Evolutionary conservation across 2,797 vertebrate genomes (phyloP), one percentile per base, ranked within the genome.

Genomic region (Acanthopagrus latus): DNA sequence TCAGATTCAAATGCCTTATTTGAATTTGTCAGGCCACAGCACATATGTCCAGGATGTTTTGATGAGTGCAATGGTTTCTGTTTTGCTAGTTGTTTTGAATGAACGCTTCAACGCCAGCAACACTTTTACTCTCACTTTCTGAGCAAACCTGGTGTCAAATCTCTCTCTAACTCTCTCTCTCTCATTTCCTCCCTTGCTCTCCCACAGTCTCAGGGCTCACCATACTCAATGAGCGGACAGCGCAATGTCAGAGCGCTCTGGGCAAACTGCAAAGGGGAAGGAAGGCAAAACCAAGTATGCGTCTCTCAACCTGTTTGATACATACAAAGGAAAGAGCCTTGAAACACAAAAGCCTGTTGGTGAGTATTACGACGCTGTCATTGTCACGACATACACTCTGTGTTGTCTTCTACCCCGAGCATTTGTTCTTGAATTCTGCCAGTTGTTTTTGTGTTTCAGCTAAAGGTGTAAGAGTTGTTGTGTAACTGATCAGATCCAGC

Each of bases 241-340:
- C 97, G 97, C 97, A 96, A 98, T 98, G 97, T 98, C 97, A 96
- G 97, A 98, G 97, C 97, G 97, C 96, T 97, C 96, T 97, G 97
- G 97, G 97, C 97, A 97, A 96, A 97, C 96, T 96, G 97, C 97
- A 97, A 98, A 98, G 97, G 97, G 97, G 96, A 98, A 98, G 97
- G 97, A 98, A 97, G 97, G 97, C 96, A 98, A 97, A 97, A 94
- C 95, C 95, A 98, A 97, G 97, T 98, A 98, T 96, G 96, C 97
- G 88, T 98, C 97, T 89, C 97, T 98, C 97, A 98, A 97, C 96
- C 96, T 98, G 96, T 98, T 98, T 98, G 97, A 98, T 96, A 98
- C 97, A 59, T 98, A 98, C 96, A 98, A 97, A 97, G 97, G 97
- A 96, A 98, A 98, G 95, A 97, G 96, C 96, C 96, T 98, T 96